Conservation (phyloP, 2,113 vertebrate genomes). For the Plectropomus leopardus region DNA sequence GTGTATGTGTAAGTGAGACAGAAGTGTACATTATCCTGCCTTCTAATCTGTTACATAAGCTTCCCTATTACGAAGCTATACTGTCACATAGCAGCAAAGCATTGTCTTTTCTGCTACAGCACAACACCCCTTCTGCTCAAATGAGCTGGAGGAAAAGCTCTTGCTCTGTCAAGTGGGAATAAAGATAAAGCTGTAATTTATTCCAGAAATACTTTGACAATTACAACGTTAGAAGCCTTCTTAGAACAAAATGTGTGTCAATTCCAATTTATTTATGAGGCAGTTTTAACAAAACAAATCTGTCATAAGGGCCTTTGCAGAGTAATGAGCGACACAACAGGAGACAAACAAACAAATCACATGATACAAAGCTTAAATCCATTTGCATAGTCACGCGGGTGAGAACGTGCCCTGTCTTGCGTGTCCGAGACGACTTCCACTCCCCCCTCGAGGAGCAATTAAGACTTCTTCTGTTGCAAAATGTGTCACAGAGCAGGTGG, state of each 20-base stretch:
- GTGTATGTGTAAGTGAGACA: not conserved
- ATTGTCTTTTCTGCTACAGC: not conserved
- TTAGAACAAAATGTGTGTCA: conserved; percentile 2
- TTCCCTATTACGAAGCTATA: not conserved
- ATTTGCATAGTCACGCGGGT: not conserved
- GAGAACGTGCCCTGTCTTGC: no score
- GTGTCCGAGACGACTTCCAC: not conserved
- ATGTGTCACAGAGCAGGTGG: conserved; percentile 26
- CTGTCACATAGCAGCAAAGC: not conserved
- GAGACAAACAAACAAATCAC: conserved; percentile 24
- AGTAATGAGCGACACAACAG: not conserved
- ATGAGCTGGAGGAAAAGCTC: not conserved
- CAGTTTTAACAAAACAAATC: conserved; percentile 21
- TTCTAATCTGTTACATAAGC: conserved; percentile 17
- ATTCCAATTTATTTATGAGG: conserved; percentile 21
- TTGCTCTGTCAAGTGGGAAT: not conserved
- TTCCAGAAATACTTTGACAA: not conserved
- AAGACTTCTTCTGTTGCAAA: conserved; percentile 24
- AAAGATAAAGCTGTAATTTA: conserved; percentile 16
- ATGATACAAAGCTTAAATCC: not conserved
- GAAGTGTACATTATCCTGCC: not conserved
- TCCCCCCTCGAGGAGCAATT: conserved; percentile 30
- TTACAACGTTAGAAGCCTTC: not conserved
- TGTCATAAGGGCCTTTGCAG: not conserved
- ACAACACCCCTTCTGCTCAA: not conserved